Base-by-base conservation (phyloP, 2,888 invertebrate genomes). In the Ptychoptera contaminata region DNA sequence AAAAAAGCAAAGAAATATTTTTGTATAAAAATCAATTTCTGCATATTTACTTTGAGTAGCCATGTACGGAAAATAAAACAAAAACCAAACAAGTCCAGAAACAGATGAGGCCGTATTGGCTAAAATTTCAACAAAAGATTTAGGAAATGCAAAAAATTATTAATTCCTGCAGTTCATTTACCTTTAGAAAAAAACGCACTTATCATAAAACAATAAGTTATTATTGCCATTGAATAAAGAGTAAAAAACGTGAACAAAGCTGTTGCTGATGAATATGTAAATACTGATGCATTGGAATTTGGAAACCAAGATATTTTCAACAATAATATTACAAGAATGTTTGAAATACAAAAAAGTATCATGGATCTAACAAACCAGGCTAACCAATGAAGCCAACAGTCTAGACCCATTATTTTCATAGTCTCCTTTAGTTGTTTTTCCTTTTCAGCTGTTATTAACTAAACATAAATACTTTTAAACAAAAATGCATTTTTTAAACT, bases 321-420 rank as follows among this genome's bases (percentile, higher is more conserved):
- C 41, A 80, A 55, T 2, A 74, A 50, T 2, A 73, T 67, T 23
- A 81, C 72, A 1, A 76, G 52, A n/a, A 69, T 51, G 1, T 77
- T 67, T 0, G 80, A 73, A 35, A 83, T 58, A 1, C 77, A 52
- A 44, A 83, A 68, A 56, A 79, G 78, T 6, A 80, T 52, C 51
- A 86, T 75, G 46, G 81, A 79, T 58, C 86, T 84, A 37, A 78
- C 67, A 61, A 86, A 88, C 86, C 90, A 90, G 2, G 87, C 85
- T 0, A 73, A 60, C 88, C 91, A 91, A 55, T 90, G 82, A 51
- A 88, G 65, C 80, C 84, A 86, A 44, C 79, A 79, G 31, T 77
- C 73, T 29, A 92, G 65, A 2, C 92, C 92, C 82, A 90, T 88
- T 65, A 91, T 85, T 69, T 87, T 88, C 85, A 91, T 83, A 1